A percentile compares a stretch with the other conserved stretches of the same genome.
These are phyloP conservation scores for Actinemys pallida DNA, from an alignment of 2,113 vertebrate species.

Conservation along the genomic window DNA sequence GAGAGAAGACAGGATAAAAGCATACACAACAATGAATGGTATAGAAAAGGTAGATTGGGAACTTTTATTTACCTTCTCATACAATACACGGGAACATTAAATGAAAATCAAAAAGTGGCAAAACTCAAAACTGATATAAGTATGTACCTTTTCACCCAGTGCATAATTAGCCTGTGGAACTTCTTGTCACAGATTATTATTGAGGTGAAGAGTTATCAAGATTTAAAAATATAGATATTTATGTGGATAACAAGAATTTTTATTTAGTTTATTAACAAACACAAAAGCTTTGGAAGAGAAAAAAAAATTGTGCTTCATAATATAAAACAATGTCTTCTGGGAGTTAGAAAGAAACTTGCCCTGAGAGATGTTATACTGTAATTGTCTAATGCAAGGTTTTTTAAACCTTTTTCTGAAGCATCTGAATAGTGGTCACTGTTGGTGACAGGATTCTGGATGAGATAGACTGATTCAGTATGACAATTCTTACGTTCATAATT, in stretches of 20 bases:
- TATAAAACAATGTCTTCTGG: neutral
- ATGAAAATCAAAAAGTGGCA: too few species aligned
- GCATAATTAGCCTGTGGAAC: too few species aligned
- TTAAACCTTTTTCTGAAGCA: neutral
- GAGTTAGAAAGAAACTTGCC: neutral
- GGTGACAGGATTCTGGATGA: neutral
- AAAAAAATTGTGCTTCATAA: neutral
- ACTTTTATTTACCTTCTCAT: too few species aligned
- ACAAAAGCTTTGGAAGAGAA: neutral
- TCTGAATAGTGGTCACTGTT: neutral
- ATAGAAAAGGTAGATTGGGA: too few species aligned
- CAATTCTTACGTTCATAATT: neutral
- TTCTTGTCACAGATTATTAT: too few species aligned
- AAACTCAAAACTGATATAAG: too few species aligned
- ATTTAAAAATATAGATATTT: neutral
- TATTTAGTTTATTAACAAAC: neutral
- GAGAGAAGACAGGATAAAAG: too few species aligned
- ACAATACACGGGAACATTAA: too few species aligned
- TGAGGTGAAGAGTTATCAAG: neutral
- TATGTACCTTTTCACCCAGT: too few species aligned
- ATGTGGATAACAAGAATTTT: neutral
- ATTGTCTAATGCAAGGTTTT: neutral
- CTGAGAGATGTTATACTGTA: neutral
- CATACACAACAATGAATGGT: too few species aligned
- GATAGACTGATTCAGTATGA: neutral